Conservation (phyloP, 2,113 vertebrate species). For the Sakesphorus luctuosus region DNA sequence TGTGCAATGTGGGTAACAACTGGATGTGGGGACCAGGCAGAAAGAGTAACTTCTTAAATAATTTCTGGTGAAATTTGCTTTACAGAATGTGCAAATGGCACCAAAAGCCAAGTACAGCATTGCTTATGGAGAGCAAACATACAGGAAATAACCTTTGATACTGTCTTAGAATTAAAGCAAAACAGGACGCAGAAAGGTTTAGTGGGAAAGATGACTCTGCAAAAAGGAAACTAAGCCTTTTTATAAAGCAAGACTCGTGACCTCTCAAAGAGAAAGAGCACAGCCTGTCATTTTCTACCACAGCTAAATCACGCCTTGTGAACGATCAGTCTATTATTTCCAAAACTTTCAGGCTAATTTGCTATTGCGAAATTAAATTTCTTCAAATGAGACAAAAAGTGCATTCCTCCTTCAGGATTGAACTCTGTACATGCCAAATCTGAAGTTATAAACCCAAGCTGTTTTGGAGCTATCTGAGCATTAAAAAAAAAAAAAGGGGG, state of each 20-base stretch:
- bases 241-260: slow-evolving; percentile 35
- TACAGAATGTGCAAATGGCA: not conserved
- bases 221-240: slow-evolving; percentile 44
- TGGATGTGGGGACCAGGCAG: not conserved
- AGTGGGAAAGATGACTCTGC: slow-evolving; percentile 56
- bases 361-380: slow-evolving; percentile 34
- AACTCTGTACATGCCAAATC: slow-evolving; percentile 17
- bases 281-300: slow-evolving; percentile 30
- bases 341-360: slow-evolving; percentile 27
- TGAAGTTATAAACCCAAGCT: slow-evolving; percentile 39
- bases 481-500: not conserved
- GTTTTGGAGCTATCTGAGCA: not conserved
- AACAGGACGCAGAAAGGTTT: slow-evolving; percentile 38
- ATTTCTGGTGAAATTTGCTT: not conserved
- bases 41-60: not conserved
- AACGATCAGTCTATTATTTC: slow-evolving; percentile 4
- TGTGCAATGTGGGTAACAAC: not conserved
- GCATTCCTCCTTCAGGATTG: slow-evolving; percentile 21
- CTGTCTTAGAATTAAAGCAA: slow-evolving; percentile 20
- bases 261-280: not conserved
- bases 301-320: not conserved
- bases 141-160: not conserved
- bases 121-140: not conserved
- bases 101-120: not conserved
- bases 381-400: not conserved